Evolutionary conservation across 2,113 vertebrate genomes (phyloP).

Genomic region (Carettochelys insculpta): DNA sequence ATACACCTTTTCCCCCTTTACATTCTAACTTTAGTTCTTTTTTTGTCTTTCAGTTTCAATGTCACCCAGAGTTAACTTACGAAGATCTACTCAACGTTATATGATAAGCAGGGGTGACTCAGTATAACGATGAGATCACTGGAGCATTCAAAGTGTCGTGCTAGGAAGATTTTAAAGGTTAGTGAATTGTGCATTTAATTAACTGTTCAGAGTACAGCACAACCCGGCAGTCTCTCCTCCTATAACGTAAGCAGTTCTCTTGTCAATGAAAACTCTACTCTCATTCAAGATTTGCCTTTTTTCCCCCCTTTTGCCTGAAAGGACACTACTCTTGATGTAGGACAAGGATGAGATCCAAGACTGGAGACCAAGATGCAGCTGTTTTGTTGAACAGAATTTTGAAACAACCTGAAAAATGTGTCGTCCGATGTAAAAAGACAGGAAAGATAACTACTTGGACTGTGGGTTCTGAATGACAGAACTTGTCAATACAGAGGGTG

Average conservation of each 20-base stretch:
- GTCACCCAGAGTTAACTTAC: not conserved
- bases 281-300: not conserved
- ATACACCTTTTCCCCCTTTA: not conserved
- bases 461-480: not conserved
- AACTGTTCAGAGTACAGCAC: not conserved
- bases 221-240: not conserved
- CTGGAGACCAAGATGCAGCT: not conserved
- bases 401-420: not conserved
- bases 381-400: not conserved
- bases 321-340: not conserved
- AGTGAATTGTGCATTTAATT: not conserved
- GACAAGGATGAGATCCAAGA: not conserved
- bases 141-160: not conserved
- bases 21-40: not conserved
- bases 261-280: not conserved
- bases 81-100: not conserved
- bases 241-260: not conserved
- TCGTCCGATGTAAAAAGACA: not conserved
- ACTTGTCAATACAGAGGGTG: not conserved
- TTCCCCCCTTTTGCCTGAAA: not conserved
- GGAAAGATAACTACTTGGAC: not conserved
- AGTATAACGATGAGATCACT: not conserved
- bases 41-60: not conserved
- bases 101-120: not conserved
- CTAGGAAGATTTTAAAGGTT: not conserved